Evolutionary conservation across 2,797 vertebrate species (phyloP).

Genomic region (Neostethus bicornis): DNA sequence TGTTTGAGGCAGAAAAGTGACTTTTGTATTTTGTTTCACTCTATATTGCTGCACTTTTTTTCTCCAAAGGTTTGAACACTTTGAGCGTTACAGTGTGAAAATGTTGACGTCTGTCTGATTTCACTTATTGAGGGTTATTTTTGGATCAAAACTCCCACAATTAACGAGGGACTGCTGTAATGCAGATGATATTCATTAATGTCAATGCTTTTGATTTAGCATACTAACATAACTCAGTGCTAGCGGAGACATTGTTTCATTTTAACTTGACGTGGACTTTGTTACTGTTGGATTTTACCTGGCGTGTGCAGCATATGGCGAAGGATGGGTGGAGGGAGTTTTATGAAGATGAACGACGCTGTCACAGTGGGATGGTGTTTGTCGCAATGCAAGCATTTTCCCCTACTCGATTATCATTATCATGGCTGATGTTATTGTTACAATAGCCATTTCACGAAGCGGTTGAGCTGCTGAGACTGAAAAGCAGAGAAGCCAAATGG

Average conservation of each 20-base stretch:
- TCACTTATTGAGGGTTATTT: too few relatives aligned
- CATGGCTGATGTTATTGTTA: conserved; percentile 72
- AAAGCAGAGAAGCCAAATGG: conserved; percentile 63
- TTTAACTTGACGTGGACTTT: conserved; percentile 24
- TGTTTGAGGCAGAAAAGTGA: too few relatives aligned
- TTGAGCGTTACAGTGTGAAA: too few relatives aligned
- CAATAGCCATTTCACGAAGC: conserved; percentile 68
- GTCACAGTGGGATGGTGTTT: conserved; percentile 66
- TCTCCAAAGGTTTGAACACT: too few relatives aligned
- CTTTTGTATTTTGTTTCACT: too few relatives aligned
- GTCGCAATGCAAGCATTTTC: conserved; percentile 70
- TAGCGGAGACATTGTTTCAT: not conserved
- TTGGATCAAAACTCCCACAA: too few relatives aligned
- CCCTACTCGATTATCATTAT: conserved; percentile 75
- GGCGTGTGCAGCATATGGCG: conserved; percentile 23
- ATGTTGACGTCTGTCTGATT: too few relatives aligned
- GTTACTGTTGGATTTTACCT: conserved; percentile 40
- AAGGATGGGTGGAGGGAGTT: conserved; percentile 27
- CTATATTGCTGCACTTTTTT: too few relatives aligned
- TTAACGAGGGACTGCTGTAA: too few relatives aligned
- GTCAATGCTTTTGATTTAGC: conserved; percentile 1
- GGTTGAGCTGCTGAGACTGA: conserved; percentile 58
- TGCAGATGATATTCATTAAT: too few relatives aligned
- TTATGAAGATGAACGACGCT: conserved; percentile 76
- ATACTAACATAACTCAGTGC: conserved; percentile 2